These are phyloP conservation scores for Morpho achilles DNA, from an alignment of 2,888 invertebrate genomes.

Conservation along the genomic window DNA sequence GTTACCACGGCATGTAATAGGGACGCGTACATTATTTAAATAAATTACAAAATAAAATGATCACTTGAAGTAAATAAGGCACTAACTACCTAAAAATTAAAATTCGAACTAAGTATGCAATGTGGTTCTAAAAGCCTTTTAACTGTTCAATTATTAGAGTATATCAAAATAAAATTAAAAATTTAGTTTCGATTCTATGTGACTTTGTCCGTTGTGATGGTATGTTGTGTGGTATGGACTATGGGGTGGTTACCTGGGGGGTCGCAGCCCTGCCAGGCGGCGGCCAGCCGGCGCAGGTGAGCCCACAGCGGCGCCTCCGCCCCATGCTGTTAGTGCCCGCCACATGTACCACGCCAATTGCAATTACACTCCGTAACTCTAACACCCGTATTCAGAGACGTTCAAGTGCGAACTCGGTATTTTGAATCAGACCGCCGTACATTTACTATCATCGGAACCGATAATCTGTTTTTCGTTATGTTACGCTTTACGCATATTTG, in stretches of 20 bases:
- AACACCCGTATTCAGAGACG: slow-evolving; percentile 6
- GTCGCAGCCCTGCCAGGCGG: slow-evolving; percentile 49
- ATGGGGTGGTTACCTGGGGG: slow-evolving; percentile 42
- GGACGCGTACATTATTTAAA: too few species aligned
- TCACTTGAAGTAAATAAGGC: too few species aligned
- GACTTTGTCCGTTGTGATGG: too few species aligned
- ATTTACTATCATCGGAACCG: background rate
- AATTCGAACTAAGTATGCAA: too few species aligned
- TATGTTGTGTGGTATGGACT: background rate
- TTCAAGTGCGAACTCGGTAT: background rate
- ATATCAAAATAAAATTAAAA: too few species aligned
- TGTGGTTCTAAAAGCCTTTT: too few species aligned
- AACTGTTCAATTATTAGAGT: too few species aligned
- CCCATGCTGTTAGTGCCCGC: slow-evolving; percentile 82
- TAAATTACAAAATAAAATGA: too few species aligned
- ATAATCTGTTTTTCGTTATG: background rate
- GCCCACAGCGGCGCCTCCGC: slow-evolving; percentile 71
- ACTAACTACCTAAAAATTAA: too few species aligned
- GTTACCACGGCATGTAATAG: too few species aligned
- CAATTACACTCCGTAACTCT: slow-evolving; percentile 5
- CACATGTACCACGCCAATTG: slow-evolving; percentile 19
- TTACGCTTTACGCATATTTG: too few species aligned
- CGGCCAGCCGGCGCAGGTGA: slow-evolving; percentile 64
- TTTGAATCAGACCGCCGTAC: background rate
- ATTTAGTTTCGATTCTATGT: too few species aligned